A percentile compares a stretch with the other conserved stretches of the same genome.
phyloP scores from a whole-genome alignment of 2,113 vertebrate species.

The Heptranchias perlo region DNA sequence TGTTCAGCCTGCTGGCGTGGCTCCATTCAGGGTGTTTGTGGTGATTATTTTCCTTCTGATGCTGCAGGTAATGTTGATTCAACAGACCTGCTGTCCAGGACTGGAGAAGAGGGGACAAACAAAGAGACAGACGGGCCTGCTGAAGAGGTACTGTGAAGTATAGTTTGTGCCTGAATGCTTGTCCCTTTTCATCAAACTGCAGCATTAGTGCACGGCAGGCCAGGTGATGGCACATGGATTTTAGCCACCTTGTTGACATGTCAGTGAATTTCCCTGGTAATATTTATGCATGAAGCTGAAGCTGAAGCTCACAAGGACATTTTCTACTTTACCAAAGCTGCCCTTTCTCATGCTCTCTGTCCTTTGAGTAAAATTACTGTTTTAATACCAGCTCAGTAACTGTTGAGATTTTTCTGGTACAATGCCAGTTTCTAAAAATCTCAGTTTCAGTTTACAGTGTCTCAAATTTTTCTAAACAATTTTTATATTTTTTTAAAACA shows the following conservation, averaged over 20 bases:
- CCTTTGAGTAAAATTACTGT: not conserved
- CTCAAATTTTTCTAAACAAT: not conserved
- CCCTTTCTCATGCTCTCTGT: not conserved
- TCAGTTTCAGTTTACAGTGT: not conserved
- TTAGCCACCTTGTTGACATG: not conserved
- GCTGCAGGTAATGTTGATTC: not conserved
- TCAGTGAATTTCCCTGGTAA: not conserved
- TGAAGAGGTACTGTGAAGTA: not conserved
- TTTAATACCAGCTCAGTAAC: not conserved
- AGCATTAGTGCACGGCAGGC: not conserved
- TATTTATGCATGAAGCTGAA: not conserved
- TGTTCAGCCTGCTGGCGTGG: too few relatives aligned
- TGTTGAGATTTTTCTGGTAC: not conserved
- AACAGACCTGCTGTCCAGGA: not conserved
- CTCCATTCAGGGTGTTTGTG: not conserved
- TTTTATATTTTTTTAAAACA: not conserved
- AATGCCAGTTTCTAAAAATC: not conserved
- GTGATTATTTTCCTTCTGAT: not conserved
- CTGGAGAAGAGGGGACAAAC: not conserved
- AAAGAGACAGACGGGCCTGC: not conserved
- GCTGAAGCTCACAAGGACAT: too few relatives aligned
- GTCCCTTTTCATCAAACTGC: not conserved
- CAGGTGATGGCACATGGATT: not conserved
- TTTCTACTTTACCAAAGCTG: too few relatives aligned
- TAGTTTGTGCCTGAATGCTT: not conserved